Evolutionary conservation across 2,888 invertebrate genomes (phyloP), one percentile per base, ranked within the genome.

Genomic region (Parnassius smintheus): DNA sequence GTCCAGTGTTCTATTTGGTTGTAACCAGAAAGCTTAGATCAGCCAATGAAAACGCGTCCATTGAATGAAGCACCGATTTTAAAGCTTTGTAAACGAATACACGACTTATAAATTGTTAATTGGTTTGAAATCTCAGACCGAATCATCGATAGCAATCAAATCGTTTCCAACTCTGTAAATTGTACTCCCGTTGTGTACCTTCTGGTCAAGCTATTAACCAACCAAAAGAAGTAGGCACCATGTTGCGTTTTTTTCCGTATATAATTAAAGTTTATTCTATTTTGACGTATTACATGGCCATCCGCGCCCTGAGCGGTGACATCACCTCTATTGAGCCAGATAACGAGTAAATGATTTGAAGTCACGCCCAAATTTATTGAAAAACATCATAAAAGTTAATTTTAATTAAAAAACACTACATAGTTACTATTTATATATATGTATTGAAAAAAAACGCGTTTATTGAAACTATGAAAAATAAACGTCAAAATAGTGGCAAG

Each of bases 281-380:
- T 51, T 54, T 46, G 85, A 66, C 80, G 90, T 77, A 59, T 88
- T 77, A 80, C 75, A 76, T 67, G 69, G 65, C 76, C 75, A 75
- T 73, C 78, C 79, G 76, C 81, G 83, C 82, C 83, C 82, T 77
- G 73, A 69, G 64, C 71, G 83, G 78, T 88, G 88, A 89, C 86
- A 86, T 88, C 90, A 89, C 78, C 83, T 68, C 76, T 81, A 81
- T 83, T 82, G 77, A 77, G 76, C 78, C 68, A 84, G 86, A 88
- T 88, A 88, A 85, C 79, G 77, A 68, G 69, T 77, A 84, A 85
- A 82, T 85, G 84, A 82, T 81, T 64, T 77, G 72, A 69, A 76
- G 87, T 76, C 86, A 88, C 90, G 80, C 89, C 90, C 86, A 82
- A 80, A 74, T 75, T 70, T 68, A 70, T 68, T 64, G 66, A 69